Conservation (phyloP, 2,797 vertebrate genomes). For the Luscinia luscinia region DNA sequence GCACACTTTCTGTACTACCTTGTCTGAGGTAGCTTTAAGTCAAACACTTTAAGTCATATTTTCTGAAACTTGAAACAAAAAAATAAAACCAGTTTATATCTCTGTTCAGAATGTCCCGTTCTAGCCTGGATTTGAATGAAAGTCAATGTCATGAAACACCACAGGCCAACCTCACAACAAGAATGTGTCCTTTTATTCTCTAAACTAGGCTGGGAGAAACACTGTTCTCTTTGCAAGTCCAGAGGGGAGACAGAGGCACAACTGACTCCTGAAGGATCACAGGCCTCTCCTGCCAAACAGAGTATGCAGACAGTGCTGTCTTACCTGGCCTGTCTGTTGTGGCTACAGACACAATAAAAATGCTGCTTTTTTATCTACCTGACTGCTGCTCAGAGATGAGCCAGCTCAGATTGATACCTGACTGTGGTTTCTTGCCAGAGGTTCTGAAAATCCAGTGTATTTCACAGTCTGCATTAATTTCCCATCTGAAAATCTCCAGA, state of each 20-base stretch:
- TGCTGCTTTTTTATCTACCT: neutral
- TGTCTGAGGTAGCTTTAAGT: neutral
- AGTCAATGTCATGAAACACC: neutral
- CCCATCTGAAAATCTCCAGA: neutral
- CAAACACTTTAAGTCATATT: neutral
- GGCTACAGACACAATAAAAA: neutral
- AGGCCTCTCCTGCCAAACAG: neutral
- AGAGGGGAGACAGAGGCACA: neutral
- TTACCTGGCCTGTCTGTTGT: neutral
- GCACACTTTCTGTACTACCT: neutral
- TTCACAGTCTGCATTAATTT: neutral
- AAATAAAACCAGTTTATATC: neutral
- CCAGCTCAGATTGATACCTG: neutral
- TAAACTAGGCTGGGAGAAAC: neutral
- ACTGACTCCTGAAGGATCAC: neutral
- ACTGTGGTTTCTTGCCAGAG: neutral
- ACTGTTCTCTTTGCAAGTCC: neutral
- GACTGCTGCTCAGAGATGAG: neutral
- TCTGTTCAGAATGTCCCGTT: neutral
- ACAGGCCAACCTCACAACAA: neutral
- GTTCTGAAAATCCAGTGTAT: neutral
- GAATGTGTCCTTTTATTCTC: neutral
- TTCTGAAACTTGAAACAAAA: neutral
- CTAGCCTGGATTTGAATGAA: neutral
- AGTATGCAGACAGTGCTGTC: neutral